Base-by-base conservation (phyloP, 1,140 invertebrate genomes). In the Helicoverpa armigera region DNA sequence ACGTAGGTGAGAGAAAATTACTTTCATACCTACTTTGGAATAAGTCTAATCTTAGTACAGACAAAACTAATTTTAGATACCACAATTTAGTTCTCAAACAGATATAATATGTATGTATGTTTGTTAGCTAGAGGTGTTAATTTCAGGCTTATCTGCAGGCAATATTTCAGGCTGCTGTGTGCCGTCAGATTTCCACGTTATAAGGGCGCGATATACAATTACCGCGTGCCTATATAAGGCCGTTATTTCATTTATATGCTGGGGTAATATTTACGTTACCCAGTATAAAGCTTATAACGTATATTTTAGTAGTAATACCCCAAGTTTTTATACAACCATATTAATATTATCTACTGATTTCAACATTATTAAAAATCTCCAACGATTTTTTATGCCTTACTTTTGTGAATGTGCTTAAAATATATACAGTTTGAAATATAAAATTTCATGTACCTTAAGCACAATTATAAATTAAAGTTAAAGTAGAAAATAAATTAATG, bases 231-330 rank as follows among this genome's bases (percentile, higher is more conserved):
- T n/a, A 43, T 14, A 16, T 43, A 43, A 31, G 11, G 4, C 4
- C 61, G 31, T 43, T 65, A 65, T 65, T 65, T 65, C 48, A 65
- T 65, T 65, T 65, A 65, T 65, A 35, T 65, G 61, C 35, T 13
- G n/a, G 14, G 61, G 43, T 65, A 43, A 13, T 31, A n/a, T 29
- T 43, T 65, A 43, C 35, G 13, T 65, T 65, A 29, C 29, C 58
- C 13, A 29, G n/a, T 60, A 60, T 11, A 60, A 60, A 60, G 58
- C 23, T 18, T 29, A 60, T 29, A 29, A 18, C 29, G 58, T 60
- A 3, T 9, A 13, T 23, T 29, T 1, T 60, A 60, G 11, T 29
- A 60, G 23, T 60, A 29, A 23, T 3, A n/a, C n/a, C n/a, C n/a
- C n/a, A n/a, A n/a, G n/a, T n/a, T n/a, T n/a, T n/a, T n/a, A n/a